Base-by-base conservation (phyloP, 2,888 invertebrate species). In the Phortica magna region DNA sequence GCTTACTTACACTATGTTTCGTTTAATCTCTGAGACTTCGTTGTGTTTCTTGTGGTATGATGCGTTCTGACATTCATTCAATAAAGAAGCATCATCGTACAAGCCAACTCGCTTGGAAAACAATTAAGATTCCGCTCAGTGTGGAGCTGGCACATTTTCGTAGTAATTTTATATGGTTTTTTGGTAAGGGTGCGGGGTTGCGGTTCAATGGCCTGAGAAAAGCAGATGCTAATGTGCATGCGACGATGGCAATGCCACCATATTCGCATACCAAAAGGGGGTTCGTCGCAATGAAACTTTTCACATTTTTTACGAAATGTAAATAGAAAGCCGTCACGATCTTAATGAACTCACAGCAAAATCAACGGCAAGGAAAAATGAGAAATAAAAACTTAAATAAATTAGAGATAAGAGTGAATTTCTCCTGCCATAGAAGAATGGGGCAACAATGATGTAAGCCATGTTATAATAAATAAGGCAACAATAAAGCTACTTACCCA, bases 401-500 rank as follows among this genome's bases (percentile, higher is more conserved):
- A 83, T 81, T 83, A 84, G 78, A 82, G 85, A 85, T 84, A 83
- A 85, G 85, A 83, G 59, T 17, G 61, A 64, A 14, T 14, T 12
- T 22, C 22, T 19, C 59, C 74, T 73, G 41, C 59, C 53, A 68
- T 41, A 68, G 81, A 76, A 83, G 78, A 80, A 80, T 80, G 80
- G 17, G 43, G 19, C 31, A 76, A 77, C 82, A 79, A 70, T 77
- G 81, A 83, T 81, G 84, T 81, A 82, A 84, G 82, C 80, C 80
- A 14, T 10, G 55, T 14, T 43, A 43, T 22, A 64, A 41, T 74
- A 64, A 64, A 48, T 48, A 70, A 31, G 12, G 48, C 42, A 55
- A 55, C 78, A 79, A 83, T 82, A 83, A 81, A 83, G 83, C 80
- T 76, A 89, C 89, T 89, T 85, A 89, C 89, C 89, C 83, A 89